A percentile compares a stretch with the other conserved stretches of the same genome.
Evolutionary conservation across 37 sponge, comb jelly and placozoan genomes (phyloP).

Genomic region (Mnemiopsis leidyi): DNA sequence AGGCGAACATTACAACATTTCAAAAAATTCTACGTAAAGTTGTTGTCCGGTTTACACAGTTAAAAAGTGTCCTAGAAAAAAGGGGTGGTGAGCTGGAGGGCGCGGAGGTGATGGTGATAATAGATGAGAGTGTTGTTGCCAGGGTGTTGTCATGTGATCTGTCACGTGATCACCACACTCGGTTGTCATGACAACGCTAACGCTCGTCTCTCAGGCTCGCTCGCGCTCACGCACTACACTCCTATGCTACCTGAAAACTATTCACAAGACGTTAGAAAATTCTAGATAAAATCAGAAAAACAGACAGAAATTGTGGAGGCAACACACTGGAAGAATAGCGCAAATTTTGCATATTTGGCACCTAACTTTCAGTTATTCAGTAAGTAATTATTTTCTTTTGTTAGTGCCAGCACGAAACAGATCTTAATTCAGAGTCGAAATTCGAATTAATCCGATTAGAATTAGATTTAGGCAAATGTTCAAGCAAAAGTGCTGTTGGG

Average conservation of each 20-base stretch:
- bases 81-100: background rate
- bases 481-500: too few relatives aligned
- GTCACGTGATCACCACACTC: background rate
- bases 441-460: too few relatives aligned
- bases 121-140: background rate
- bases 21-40: background rate
- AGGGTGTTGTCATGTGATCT: background rate
- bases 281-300: background rate
- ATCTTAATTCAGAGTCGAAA: too few relatives aligned
- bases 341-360: background rate
- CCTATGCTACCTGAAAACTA: conserved; percentile 43
- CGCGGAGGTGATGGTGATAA: background rate
- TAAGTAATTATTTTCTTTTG: too few relatives aligned
- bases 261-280: conserved; percentile 11
- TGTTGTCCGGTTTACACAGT: background rate
- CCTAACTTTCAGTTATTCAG: too few relatives aligned
- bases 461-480: too few relatives aligned
- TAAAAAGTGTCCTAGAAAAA: background rate
- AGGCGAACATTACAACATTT: background rate
- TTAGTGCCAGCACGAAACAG: too few relatives aligned
- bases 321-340: background rate
- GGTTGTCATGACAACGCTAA: background rate
- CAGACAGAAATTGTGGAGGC: background rate
- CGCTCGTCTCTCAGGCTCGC: background rate
- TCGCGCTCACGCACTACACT: conserved; percentile 4